Evolutionary conservation across 2,888 invertebrate genomes (phyloP), one percentile per base, ranked within the genome.

Genomic region (Drosophila eohydei): DNA sequence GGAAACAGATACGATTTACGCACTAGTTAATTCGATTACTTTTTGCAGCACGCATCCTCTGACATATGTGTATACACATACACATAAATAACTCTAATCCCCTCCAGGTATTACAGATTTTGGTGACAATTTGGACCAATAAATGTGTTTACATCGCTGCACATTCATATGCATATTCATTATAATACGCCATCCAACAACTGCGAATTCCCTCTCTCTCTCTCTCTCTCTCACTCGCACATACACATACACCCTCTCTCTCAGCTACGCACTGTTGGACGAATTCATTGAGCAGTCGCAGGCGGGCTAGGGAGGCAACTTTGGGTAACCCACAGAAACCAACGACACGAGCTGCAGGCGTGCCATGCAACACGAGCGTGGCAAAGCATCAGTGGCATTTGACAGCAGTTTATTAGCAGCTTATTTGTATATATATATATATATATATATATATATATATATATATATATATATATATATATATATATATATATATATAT

Each of bases 381-480:
- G 28, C 38, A 36, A 26, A 8, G 36, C 38, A 38, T 14, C 26
- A 16, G 46, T 30, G 48, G 46, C n/a, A 48, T 58, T 7, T 38
- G 38, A 21, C 30, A 38, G 28, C 46, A 58, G 30, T 58, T 48
- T 48, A 58, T 58, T 58, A 48, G 38, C 58, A 40, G 58, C 30
- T 58, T 38, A 58, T 28, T n/a, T 3, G 7, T 12, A 38, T n/a
- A 28, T 14, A 28, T 14, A 2, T 44, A 44, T 34, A 16, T 32
- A 21, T 41, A 3, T 12, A 12, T 26, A 41, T 16, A n/a, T 11
- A 28, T 51, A 14, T 14, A 28, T n/a, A 52, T 8, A 11, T 34
- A 9, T n/a, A 48, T 48, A 48, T 48, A 16, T 30, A 30, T 30
- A 30, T 7, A 30, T 30, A 30, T 6, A 30, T 21, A 21, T 21